These are phyloP conservation scores for Lycaon pictus DNA, from an alignment of 2,113 vertebrate species.

Conservation along the genomic window DNA sequence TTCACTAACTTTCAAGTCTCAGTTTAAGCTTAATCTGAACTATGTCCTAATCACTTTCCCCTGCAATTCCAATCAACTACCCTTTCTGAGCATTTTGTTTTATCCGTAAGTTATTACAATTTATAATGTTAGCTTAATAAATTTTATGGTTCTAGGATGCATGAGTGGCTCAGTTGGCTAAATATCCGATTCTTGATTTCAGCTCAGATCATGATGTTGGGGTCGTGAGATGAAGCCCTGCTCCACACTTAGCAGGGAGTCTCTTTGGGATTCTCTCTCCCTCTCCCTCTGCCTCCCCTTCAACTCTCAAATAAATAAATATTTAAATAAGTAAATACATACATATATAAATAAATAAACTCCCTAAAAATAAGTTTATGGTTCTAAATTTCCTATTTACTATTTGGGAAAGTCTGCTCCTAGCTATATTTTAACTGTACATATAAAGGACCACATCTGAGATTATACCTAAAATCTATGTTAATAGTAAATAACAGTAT, in stretches of 20 bases:
- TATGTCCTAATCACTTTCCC: neutral
- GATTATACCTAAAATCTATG: neutral
- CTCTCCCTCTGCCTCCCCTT: neutral
- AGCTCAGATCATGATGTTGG: neutral
- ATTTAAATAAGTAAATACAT: too few relatives aligned
- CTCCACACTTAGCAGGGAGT: neutral
- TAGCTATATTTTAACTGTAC: neutral
- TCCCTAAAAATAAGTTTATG: neutral
- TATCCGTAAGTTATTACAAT: neutral
- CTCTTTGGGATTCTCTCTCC: neutral
- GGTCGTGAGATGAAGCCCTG: neutral
- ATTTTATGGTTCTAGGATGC: neutral
- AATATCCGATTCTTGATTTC: neutral
- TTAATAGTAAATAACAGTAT: neutral
- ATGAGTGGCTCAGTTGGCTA: neutral
- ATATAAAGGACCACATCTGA: neutral
- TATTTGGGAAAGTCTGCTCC: neutral
- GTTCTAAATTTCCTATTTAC: neutral
- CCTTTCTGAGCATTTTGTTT: constrained; percentile 7
- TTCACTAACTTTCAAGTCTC: neutral
- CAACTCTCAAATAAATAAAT: too few relatives aligned
- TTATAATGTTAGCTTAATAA: neutral
- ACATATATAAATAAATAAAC: neutral
- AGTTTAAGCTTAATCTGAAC: neutral
- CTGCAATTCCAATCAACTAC: neutral